These are phyloP conservation scores for Melanerpes formicivorus DNA, from an alignment of 2,113 vertebrate species.

Conservation along the genomic window DNA sequence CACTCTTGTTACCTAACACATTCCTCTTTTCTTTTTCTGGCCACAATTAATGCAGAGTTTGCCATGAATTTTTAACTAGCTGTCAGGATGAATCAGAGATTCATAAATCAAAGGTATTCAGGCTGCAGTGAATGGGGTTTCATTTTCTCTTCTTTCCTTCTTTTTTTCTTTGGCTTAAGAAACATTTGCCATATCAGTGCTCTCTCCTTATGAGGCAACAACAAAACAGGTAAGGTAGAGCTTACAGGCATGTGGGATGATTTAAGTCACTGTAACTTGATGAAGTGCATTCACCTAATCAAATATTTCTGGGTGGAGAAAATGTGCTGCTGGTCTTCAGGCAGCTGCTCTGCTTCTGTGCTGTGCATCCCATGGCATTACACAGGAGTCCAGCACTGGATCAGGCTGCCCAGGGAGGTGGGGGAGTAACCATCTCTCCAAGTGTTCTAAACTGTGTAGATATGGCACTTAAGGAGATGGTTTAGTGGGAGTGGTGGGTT, in stretches of 20 bases:
- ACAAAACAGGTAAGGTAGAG: not conserved
- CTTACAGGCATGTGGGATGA: not conserved
- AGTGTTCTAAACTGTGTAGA: no score
- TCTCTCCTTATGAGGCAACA: not conserved
- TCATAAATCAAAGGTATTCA: slow-evolving; percentile 47
- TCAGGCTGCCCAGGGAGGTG: no score
- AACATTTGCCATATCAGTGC: not conserved
- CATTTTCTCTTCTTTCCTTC: not conserved
- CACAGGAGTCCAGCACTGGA: no score
- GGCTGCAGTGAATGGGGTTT: slow-evolving; percentile 3
- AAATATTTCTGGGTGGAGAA: not conserved
- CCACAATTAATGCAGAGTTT: slow-evolving; percentile 37
- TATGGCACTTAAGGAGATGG: no score
- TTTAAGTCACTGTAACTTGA: not conserved
- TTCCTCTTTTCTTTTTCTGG: slow-evolving; percentile 47
- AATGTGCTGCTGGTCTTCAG: not conserved
- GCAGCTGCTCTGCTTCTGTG: not conserved
- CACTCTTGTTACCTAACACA: not conserved
- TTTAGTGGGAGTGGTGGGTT: no score
- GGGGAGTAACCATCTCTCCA: no score
- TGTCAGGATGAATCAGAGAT: slow-evolving; percentile 55
- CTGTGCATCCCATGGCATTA: not conserved
- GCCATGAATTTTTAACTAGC: slow-evolving; percentile 53
- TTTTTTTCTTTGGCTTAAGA: not conserved
- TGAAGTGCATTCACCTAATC: not conserved